A percentile compares a stretch with the other conserved stretches of the same genome.
Evolutionary conservation across 1,140 invertebrate species (phyloP).

Genomic region (Ptiloglossa arizonensis): DNA sequence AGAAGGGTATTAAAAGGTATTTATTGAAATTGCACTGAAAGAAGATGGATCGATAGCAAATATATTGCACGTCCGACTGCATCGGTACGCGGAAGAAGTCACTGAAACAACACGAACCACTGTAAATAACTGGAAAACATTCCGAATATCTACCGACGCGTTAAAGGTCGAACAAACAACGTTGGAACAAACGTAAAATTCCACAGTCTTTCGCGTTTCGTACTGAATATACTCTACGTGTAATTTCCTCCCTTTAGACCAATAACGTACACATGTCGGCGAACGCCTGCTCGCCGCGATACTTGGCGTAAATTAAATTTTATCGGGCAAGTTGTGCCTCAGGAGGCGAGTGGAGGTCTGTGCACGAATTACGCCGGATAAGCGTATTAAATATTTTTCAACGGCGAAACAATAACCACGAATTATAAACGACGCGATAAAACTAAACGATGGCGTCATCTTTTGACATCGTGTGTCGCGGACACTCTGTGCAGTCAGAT

Average conservation of each 20-base stretch:
- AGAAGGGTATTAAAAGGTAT: too few species aligned
- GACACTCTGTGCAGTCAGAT: too few species aligned
- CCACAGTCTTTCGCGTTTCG: not conserved
- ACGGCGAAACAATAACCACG: not conserved
- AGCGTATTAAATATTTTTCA: conserved; percentile 45
- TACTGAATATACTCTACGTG: not conserved
- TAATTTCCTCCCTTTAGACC: conserved; percentile 5
- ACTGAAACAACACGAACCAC: too few species aligned
- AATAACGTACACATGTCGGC: conserved; percentile 12
- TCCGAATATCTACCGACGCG: not conserved
- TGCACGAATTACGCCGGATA: conserved; percentile 46
- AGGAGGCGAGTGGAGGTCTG: conserved; percentile 5
- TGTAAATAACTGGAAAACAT: conserved; percentile 4
- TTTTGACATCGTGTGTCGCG: not conserved
- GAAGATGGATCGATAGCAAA: not conserved
- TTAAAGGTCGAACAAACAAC: conserved; percentile 31
- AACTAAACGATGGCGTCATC: not conserved
- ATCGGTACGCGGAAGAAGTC: not conserved
- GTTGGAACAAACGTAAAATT: conserved; percentile 16
- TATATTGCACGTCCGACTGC: not conserved
- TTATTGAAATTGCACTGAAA: not conserved
- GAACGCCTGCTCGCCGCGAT: conserved; percentile 16
- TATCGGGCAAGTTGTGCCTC: conserved; percentile 51
- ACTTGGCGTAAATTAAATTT: conserved; percentile 63
- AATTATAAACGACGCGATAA: not conserved